Evolutionary conservation across 2,113 vertebrate species (phyloP).

Genomic region (Bettongia penicillata): DNA sequence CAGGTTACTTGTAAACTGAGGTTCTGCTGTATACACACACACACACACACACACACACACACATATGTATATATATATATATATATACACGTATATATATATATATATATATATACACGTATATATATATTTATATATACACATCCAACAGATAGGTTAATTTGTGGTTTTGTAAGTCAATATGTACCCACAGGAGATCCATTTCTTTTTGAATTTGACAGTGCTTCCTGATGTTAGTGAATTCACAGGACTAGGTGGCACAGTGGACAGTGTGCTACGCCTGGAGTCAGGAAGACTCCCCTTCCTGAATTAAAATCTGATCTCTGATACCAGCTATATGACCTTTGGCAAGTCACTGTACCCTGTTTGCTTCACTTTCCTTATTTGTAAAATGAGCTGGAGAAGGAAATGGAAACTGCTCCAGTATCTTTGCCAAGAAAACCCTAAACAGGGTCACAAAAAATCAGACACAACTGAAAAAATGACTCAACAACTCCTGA

Average conservation of each 20-base stretch:
- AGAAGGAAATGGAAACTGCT: background rate
- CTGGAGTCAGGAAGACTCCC: background rate
- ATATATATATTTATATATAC: too few relatives aligned
- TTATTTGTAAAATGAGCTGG: background rate
- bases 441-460: too few relatives aligned
- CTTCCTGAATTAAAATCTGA: background rate
- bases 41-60: too few relatives aligned
- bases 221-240: background rate
- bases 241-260: background rate
- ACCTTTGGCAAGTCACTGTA: background rate
- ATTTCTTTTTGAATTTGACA: background rate
- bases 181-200: background rate
- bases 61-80: too few relatives aligned
- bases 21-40: too few relatives aligned
- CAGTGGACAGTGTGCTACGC: background rate
- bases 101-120: background rate
- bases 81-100: too few relatives aligned
- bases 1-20: too few relatives aligned
- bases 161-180: background rate
- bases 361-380: too few relatives aligned
- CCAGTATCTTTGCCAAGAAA: background rate
- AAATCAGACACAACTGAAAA: too few relatives aligned
- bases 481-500: background rate
- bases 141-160: background rate
- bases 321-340: background rate